Evolutionary conservation across 2,797 vertebrate genomes (phyloP).

Genomic region (Enteromius afrohamiltoni): DNA sequence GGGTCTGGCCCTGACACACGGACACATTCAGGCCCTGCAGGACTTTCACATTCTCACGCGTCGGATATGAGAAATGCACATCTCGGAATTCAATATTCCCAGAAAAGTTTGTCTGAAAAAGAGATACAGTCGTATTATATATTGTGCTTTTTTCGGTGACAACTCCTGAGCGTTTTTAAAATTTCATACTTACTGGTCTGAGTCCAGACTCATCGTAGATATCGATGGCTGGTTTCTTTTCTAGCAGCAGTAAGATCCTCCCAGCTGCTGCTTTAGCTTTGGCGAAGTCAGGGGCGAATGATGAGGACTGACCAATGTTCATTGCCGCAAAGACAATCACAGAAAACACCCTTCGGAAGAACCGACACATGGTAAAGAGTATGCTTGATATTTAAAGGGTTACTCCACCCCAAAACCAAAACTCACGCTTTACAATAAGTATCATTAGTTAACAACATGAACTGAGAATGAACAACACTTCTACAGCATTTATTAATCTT

Average conservation of each 20-base stretch:
- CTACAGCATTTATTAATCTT: no score
- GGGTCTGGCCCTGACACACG: conserved; percentile 75
- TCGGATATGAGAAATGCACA: conserved; percentile 75
- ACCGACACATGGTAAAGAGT: background rate
- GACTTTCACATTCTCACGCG: conserved; percentile 72
- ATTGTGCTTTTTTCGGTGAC: background rate
- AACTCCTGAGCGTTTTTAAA: background rate
- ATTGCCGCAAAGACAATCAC: conserved; percentile 75
- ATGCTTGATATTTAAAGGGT: background rate
- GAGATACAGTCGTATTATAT: background rate
- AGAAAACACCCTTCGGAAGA: conserved; percentile 69
- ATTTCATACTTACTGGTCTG: conserved; percentile 68
- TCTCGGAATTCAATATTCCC: conserved; percentile 76
- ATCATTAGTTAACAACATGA: no score
- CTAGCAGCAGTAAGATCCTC: conserved; percentile 72
- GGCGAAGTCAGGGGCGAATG: conserved; percentile 74
- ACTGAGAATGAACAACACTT: no score
- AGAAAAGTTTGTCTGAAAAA: conserved; percentile 65
- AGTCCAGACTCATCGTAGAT: conserved; percentile 75
- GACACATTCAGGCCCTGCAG: conserved; percentile 76
- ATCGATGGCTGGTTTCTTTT: conserved; percentile 72
- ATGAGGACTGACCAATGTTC: conserved; percentile 73
- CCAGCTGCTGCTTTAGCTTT: conserved; percentile 73
- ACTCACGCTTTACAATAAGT: no score
- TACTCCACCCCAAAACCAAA: background rate